A percentile compares a stretch with the other conserved stretches of the same genome.
Conservation (phyloP, 2,888 invertebrate species). For the Papilio elwesi region DNA sequence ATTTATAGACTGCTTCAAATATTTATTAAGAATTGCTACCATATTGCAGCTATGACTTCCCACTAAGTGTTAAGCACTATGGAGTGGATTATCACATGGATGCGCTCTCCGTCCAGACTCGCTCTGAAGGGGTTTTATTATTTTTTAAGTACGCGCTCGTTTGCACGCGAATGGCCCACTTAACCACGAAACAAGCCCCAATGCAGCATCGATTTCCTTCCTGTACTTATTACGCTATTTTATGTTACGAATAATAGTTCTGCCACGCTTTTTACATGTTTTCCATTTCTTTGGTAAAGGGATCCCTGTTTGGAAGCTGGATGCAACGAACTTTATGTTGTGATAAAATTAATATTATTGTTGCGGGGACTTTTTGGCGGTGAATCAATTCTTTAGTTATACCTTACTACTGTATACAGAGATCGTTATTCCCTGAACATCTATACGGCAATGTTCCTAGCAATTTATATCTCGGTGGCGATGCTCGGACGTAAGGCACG, state of each 20-base stretch:
- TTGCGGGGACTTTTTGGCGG: not conserved
- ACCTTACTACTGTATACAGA: constrained; percentile 1
- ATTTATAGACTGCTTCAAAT: no score
- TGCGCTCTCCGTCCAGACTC: constrained; percentile 47
- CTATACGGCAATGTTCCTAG: not conserved
- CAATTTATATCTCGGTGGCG: constrained; percentile 24
- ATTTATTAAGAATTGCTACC: not conserved
- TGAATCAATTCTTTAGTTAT: constrained; percentile 3
- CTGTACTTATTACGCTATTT: constrained; percentile 72
- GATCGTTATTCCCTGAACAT: not conserved
- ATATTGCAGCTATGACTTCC: constrained; percentile 32
- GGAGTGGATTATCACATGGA: constrained; percentile 19
- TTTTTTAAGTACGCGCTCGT: constrained; percentile 83
- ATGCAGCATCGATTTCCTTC: constrained; percentile 65
- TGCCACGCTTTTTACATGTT: constrained; percentile 81
- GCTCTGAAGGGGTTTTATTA: constrained; percentile 78
- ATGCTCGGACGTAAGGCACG: constrained; percentile 29
- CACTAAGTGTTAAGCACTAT: no score
- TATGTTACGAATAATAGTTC: constrained; percentile 76
- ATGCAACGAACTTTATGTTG: constrained; percentile 14
- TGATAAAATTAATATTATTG: constrained; percentile 17
- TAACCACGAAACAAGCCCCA: constrained; percentile 79
- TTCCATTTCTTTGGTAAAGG: constrained; percentile 52
- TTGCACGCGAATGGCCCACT: constrained; percentile 85
- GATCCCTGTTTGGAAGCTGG: constrained; percentile 7